A percentile compares a stretch with the other conserved stretches of the same genome.
These are phyloP conservation scores for Podarcis muralis DNA, from an alignment of 2,113 vertebrate genomes.

Conservation along the genomic window DNA sequence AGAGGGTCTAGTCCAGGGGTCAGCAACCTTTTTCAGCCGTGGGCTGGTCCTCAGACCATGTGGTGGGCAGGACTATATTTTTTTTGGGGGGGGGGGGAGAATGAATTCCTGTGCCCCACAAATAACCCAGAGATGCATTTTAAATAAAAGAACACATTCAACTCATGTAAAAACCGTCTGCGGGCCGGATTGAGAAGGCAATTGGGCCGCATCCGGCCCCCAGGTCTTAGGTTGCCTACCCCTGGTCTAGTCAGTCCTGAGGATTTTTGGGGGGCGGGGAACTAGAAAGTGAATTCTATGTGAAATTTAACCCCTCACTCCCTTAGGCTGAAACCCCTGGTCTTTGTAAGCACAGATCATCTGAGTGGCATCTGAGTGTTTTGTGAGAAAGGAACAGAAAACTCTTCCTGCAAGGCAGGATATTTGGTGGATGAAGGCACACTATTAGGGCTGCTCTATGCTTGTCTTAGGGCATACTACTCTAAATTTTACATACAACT, in stretches of 20 bases:
- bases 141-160: too few relatives aligned
- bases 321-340: not conserved
- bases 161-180: too few relatives aligned
- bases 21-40: too few relatives aligned
- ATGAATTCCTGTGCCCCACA: too few relatives aligned
- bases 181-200: too few relatives aligned
- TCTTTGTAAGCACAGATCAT: not conserved
- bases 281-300: not conserved
- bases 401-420: not conserved
- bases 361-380: not conserved
- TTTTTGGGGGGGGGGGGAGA: too few relatives aligned
- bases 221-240: too few relatives aligned
- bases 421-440: not conserved
- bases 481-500: not conserved
- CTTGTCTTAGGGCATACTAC: not conserved
- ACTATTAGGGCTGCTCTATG: not conserved
- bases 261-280: not conserved
- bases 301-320: not conserved
- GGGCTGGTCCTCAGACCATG: too few relatives aligned
- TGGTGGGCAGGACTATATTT: too few relatives aligned
- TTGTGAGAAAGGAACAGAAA: not conserved
- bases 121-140: too few relatives aligned
- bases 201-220: too few relatives aligned
- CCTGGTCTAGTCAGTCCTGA: not conserved
- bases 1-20: not conserved